These are phyloP conservation scores for Corythoichthys haematopterus DNA, from an alignment of 2,113 vertebrate species.

Conservation along the genomic window DNA sequence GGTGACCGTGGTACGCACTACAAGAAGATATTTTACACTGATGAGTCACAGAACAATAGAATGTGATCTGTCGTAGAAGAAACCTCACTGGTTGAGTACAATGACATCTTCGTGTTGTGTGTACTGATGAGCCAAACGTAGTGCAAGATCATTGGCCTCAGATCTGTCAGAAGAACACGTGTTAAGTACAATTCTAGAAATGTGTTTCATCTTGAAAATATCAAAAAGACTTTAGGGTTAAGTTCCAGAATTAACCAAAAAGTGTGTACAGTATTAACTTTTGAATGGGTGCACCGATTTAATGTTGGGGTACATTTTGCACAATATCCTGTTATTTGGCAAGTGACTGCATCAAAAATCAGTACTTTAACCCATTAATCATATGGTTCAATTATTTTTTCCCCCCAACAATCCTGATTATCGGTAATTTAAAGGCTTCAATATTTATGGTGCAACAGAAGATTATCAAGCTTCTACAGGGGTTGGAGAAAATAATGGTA, in stretches of 20 bases:
- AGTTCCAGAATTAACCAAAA: not conserved
- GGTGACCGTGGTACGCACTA: constrained; percentile 92
- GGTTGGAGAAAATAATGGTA: no score
- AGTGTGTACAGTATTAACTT: not conserved
- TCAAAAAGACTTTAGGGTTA: not conserved
- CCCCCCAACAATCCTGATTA: no score
- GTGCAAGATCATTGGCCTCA: constrained; percentile 91
- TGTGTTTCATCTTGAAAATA: no score
- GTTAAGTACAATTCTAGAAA: no score
- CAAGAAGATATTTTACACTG: constrained; percentile 36
- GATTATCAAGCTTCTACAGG: no score
- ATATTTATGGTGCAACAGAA: no score
- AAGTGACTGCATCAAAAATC: not conserved
- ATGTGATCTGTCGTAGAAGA: not conserved
- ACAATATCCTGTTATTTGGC: not conserved
- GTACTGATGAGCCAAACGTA: constrained; percentile 84
- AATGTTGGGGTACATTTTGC: not conserved
- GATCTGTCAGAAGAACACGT: constrained; percentile 68
- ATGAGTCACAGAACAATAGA: not conserved
- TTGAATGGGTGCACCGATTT: not conserved
- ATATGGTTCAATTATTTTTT: not conserved
- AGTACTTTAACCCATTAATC: not conserved
- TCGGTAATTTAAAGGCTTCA: no score
- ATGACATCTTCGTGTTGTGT: constrained; percentile 83
- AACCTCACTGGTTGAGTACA: constrained; percentile 86